Evolutionary conservation across 2,888 invertebrate species (phyloP).

Genomic region (Synergus umbraculus): DNA sequence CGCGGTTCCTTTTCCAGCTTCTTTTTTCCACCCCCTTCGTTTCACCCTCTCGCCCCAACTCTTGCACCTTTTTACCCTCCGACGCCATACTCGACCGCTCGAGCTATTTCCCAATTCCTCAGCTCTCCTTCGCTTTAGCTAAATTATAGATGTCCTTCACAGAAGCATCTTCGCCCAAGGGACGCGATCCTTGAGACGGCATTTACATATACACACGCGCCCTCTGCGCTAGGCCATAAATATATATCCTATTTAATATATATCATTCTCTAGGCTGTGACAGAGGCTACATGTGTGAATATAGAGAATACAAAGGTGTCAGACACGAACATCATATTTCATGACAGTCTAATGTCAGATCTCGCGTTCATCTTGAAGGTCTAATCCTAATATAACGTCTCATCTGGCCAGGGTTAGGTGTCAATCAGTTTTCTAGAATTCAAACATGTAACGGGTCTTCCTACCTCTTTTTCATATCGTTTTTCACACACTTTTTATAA

Average conservation of each 20-base stretch:
- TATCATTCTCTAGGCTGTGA: too few species aligned
- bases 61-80: slow-evolving; percentile 45
- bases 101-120: slow-evolving; percentile 58
- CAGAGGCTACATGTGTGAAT: too few species aligned
- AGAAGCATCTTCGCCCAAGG: slow-evolving; percentile 46
- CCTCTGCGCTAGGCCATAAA: background rate
- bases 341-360: too few species aligned
- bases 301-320: too few species aligned
- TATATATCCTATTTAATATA: background rate
- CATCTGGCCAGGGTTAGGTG: too few species aligned
- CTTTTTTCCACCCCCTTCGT: background rate
- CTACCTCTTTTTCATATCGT: too few species aligned
- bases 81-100: slow-evolving; percentile 46
- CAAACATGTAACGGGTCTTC: too few species aligned
- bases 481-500: too few species aligned
- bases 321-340: too few species aligned
- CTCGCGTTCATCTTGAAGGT: too few species aligned
- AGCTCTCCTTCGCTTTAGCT: slow-evolving; percentile 50
- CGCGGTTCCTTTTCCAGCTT: background rate
- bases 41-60: slow-evolving; percentile 34
- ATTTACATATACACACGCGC: slow-evolving; percentile 50
- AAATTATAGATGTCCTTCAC: slow-evolving; percentile 63
- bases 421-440: too few species aligned
- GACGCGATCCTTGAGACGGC: slow-evolving; percentile 50
- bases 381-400: too few species aligned